Evolutionary conservation across 2,113 vertebrate genomes (phyloP).

Genomic region (Mungos mungo): DNA sequence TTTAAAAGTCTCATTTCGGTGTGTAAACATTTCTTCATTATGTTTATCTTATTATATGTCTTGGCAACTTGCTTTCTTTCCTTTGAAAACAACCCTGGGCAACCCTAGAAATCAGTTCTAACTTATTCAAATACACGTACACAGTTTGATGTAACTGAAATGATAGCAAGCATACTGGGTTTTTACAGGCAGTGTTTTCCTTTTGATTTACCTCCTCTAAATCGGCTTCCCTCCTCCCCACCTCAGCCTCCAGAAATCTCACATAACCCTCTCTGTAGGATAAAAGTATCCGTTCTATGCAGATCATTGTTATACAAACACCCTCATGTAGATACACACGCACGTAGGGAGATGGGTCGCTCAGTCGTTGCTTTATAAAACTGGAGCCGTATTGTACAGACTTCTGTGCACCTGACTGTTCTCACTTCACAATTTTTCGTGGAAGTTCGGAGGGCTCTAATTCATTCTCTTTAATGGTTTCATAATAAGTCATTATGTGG

Average conservation of each 20-base stretch:
- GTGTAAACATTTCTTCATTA: not conserved
- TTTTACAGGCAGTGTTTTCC: not conserved
- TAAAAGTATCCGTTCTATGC: not conserved
- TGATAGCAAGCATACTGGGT: rapidly evolving
- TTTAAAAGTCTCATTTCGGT: not conserved
- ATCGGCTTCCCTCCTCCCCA: not conserved
- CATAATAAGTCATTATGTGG: not conserved
- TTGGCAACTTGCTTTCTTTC: not conserved
- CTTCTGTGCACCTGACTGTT: not conserved
- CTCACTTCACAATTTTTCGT: not conserved
- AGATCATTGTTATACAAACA: not conserved
- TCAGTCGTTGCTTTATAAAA: not conserved
- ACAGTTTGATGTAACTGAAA: not conserved
- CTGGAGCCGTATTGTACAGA: not conserved
- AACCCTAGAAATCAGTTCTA: not conserved
- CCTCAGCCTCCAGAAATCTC: not conserved
- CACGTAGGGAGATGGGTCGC: not conserved
- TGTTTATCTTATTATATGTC: not conserved
- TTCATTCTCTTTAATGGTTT: not conserved
- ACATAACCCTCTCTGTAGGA: not conserved
- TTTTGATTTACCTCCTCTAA: not conserved
- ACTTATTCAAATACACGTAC: not conserved
- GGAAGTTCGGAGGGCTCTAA: not conserved
- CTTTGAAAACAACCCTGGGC: not conserved
- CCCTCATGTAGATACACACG: rapidly evolving